A percentile compares a stretch with the other conserved stretches of the same genome.
phyloP scores from a whole-genome alignment of 2,888 invertebrate genomes.

The Drosophila pseudotakahashii region DNA sequence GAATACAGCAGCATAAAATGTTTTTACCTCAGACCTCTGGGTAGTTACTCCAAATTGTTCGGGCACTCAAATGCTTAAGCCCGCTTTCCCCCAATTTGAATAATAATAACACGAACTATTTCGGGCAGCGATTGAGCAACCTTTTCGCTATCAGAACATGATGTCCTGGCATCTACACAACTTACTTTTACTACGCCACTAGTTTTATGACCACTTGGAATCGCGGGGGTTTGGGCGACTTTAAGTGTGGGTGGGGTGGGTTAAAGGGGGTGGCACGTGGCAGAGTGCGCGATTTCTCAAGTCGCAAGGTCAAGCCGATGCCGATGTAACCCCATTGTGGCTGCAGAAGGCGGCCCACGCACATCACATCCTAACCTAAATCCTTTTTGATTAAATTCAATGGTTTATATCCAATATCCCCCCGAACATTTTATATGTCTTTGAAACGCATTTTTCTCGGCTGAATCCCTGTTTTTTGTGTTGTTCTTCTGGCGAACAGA shows the following conservation, averaged over 20 bases:
- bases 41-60: constrained; percentile 10
- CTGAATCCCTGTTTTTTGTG: constrained; percentile 54
- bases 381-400: constrained; percentile 80
- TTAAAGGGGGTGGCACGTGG: constrained; percentile 60
- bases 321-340: constrained; percentile 63
- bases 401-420: constrained; percentile 79
- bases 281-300: constrained; percentile 60
- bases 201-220: constrained; percentile 38
- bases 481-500: constrained; percentile 21
- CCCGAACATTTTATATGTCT: constrained; percentile 79
- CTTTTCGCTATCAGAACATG: constrained; percentile 40
- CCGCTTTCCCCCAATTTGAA: constrained; percentile 22
- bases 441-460: constrained; percentile 78
- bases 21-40: constrained; percentile 16
- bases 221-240: constrained; percentile 6
- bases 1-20: constrained; percentile 23
- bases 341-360: constrained; percentile 21
- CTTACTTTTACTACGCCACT: constrained; percentile 43
- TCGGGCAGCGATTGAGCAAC: constrained; percentile 41
- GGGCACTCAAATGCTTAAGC: constrained; percentile 10
- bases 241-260: constrained; percentile 48
- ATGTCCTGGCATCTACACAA: constrained; percentile 42
- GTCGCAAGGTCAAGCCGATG: constrained; percentile 66
- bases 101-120: constrained; percentile 41
- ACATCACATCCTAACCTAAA: constrained; percentile 55